These are phyloP conservation scores for Herminia tarsipennalis DNA, from an alignment of 2,888 invertebrate species.

Conservation along the genomic window DNA sequence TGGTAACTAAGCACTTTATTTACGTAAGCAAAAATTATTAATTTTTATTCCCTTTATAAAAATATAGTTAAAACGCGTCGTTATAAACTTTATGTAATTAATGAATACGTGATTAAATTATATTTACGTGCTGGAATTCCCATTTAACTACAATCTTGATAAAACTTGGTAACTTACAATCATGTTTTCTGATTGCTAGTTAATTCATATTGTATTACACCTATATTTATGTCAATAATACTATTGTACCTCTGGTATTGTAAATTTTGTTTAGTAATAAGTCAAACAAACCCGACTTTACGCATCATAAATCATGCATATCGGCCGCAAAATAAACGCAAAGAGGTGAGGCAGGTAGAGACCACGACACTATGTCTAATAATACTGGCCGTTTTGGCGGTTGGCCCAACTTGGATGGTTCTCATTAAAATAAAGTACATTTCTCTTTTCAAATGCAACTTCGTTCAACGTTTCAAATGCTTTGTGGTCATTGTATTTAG, in stretches of 20 bases:
- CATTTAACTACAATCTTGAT: slow-evolving; percentile 21
- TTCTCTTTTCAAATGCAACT: slow-evolving; percentile 40
- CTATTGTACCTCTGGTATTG: slow-evolving; percentile 1
- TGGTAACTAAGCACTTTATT: too few relatives aligned
- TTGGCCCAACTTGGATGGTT: slow-evolving; percentile 64
- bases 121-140: slow-evolving; percentile 19
- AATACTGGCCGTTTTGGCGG: slow-evolving; percentile 76
- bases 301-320: slow-evolving; percentile 42
- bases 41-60: too few relatives aligned
- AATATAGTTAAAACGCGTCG: too few relatives aligned
- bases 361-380: slow-evolving; percentile 75
- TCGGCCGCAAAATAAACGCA: slow-evolving; percentile 45
- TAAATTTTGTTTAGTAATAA: slow-evolving; percentile 17
- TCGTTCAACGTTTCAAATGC: slow-evolving; percentile 21
- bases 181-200: slow-evolving; percentile 10
- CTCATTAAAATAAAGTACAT: slow-evolving; percentile 44
- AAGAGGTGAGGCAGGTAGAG: slow-evolving; percentile 62
- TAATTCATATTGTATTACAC: not conserved
- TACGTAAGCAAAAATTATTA: too few relatives aligned
- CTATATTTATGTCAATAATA: not conserved
- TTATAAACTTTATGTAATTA: slow-evolving; percentile 2
- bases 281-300: slow-evolving; percentile 25
- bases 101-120: slow-evolving; percentile 16
- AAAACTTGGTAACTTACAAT: slow-evolving; percentile 16
- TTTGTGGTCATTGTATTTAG: not conserved